Base-by-base conservation (phyloP, 2,113 vertebrate genomes). In the Phoenicopterus ruber region DNA sequence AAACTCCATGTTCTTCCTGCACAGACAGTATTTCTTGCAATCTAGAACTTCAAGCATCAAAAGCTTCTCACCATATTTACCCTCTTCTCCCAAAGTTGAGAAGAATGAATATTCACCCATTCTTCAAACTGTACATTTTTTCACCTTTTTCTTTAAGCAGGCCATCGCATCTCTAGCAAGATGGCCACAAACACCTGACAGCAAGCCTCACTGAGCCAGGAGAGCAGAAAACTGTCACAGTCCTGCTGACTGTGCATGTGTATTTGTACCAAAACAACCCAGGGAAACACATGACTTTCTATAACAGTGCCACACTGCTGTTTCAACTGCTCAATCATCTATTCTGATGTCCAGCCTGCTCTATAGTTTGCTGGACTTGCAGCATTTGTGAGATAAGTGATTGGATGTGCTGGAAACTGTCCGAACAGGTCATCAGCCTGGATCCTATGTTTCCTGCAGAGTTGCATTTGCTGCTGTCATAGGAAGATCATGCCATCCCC, bases 171-270 rank as follows among this genome's bases (percentile, higher is more conserved):
- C 52, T 78, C 65, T 52, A 84, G 52, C 25, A 95, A 90, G 65
- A 95, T 59, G 38, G 89, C 82, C 31, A 44, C 59, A 74, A 80
- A 80, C 38, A 62, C 22, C 92, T 40, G 66, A 96, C 57, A 90
- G 72, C 59, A 80, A 76, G 69, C 72, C 47, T 76, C 1, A 4
- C 69, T 49, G 86, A 92, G 67, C 63, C 61, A 59, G 76, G 78
- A 84, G 65, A 85, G 73, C 85, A 94, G 82, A 93, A 82, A 85
- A 65, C 69, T 58, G 55, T 73, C 49, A 73, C 47, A 80, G 19
- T 93, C 66, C 79, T 96, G 96, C 94, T 96, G 94, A 97, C 78
- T 21, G 40, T 49, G 93, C 92, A 77, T 17, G 28, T 90, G 52
- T 86, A 88, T 90, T 94, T 80, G 90, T 77, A 92, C 82, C 3